A percentile compares a stretch with the other conserved stretches of the same genome.
Evolutionary conservation across 2,113 vertebrate genomes (phyloP).

Genomic region (Benitochromis conjunctus): DNA sequence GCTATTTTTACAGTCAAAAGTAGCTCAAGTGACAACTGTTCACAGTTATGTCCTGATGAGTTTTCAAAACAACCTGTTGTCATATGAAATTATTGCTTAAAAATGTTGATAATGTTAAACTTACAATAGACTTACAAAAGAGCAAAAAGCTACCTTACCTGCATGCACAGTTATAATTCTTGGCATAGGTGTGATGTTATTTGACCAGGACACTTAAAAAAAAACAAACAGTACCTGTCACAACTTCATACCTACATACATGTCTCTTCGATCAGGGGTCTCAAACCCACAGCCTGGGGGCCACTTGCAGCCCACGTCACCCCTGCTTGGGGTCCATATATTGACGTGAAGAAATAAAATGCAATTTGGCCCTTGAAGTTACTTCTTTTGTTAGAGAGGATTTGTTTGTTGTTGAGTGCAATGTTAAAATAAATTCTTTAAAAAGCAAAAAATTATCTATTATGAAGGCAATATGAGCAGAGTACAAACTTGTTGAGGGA

Average conservation of each 20-base stretch:
- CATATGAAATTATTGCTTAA: neutral
- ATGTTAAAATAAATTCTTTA: neutral
- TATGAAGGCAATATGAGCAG: neutral
- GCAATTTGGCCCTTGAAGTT: neutral
- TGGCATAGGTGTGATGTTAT: neutral
- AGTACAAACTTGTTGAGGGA: neutral
- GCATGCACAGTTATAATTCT: neutral
- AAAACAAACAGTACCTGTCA: neutral
- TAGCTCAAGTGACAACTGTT: neutral
- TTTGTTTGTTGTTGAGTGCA: neutral
- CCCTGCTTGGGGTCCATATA: neutral
- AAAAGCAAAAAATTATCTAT: neutral
- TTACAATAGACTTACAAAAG: neutral
- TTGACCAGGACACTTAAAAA: neutral
- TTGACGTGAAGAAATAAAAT: neutral
- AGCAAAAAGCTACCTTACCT: neutral
- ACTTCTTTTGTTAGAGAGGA: neutral
- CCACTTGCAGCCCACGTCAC: neutral
- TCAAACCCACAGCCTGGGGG: rapidly evolving
- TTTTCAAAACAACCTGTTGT: neutral
- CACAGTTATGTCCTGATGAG: neutral
- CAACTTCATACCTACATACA: neutral
- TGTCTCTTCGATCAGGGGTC: neutral
- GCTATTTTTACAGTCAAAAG: neutral
- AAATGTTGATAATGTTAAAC: neutral